A percentile compares a stretch with the other conserved stretches of the same genome.
Evolutionary conservation across 2,113 vertebrate genomes (phyloP).

Genomic region (Hippocampus comes): DNA sequence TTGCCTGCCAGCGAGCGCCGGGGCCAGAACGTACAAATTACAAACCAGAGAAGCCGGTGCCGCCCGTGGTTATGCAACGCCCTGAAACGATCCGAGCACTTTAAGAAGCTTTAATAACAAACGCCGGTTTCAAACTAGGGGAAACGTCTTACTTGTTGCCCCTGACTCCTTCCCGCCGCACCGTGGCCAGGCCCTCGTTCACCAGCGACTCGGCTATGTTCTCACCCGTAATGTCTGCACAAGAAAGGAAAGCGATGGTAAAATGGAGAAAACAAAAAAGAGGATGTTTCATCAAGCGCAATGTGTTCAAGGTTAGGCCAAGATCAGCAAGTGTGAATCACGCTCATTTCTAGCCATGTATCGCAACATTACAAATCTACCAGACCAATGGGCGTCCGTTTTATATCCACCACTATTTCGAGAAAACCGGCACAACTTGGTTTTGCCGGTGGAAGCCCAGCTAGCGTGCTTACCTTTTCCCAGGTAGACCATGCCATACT

Average conservation of each 20-base stretch:
- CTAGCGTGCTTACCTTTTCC: constrained; percentile 80
- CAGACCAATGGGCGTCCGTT: too few species aligned
- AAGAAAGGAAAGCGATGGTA: too few species aligned
- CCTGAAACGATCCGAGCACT: neutral
- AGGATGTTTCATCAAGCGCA: too few species aligned
- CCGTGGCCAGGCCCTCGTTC: constrained; percentile 84
- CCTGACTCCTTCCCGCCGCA: constrained; percentile 90
- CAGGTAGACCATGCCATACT: constrained; percentile 93
- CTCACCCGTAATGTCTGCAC: constrained; percentile 85
- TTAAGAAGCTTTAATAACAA: neutral
- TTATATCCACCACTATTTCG: too few species aligned
- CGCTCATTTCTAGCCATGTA: too few species aligned
- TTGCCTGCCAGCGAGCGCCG: neutral
- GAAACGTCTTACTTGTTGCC: constrained; percentile 82
- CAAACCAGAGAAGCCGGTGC: neutral
- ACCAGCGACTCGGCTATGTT: constrained; percentile 92
- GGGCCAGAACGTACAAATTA: neutral
- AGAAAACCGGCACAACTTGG: too few species aligned
- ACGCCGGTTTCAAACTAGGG: neutral
- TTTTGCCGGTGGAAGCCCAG: neutral
- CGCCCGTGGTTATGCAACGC: neutral
- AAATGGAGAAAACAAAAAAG: too few species aligned
- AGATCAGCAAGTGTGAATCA: too few species aligned
- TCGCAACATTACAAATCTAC: too few species aligned
- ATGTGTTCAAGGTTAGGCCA: too few species aligned